These are phyloP conservation scores for Choreutis nemorana DNA, from an alignment of 2,888 invertebrate genomes.

Conservation along the genomic window DNA sequence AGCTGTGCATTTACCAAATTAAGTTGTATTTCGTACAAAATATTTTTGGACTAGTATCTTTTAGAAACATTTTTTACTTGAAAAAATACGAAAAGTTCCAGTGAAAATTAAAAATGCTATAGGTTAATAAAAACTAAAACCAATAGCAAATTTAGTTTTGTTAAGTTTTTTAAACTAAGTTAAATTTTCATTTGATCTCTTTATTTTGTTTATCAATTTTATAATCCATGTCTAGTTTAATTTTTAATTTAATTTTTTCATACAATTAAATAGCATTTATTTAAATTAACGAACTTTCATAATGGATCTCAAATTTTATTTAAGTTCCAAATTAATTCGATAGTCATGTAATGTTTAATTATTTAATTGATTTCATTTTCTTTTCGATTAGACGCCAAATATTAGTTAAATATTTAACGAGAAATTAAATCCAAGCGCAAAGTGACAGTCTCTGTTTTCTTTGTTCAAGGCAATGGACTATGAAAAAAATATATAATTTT, in stretches of 20 bases:
- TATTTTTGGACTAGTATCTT: constrained; percentile 13
- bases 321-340: constrained; percentile 57
- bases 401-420: constrained; percentile 43
- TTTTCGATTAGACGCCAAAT: constrained; percentile 53
- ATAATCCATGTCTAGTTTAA: constrained; percentile 46
- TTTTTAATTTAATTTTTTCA: constrained; percentile 32
- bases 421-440: too few species aligned
- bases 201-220: constrained; percentile 51
- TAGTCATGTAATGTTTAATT: constrained; percentile 46
- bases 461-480: too few species aligned
- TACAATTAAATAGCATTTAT: constrained; percentile 10
- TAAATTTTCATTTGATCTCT: constrained; percentile 54
- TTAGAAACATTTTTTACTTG: constrained; percentile 12
- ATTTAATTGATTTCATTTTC: constrained; percentile 25
- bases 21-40: constrained; percentile 7
- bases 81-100: too few species aligned
- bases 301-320: constrained; percentile 55
- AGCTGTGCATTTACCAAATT: constrained; percentile 16
- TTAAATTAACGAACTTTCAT: constrained; percentile 22
- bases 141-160: constrained; percentile 30
- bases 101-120: too few species aligned
- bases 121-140: too few species aligned
- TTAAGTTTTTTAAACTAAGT: constrained; percentile 56
- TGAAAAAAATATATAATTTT: constrained; percentile 21
- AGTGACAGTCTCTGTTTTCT: too few species aligned